Evolutionary conservation across 2,888 invertebrate genomes (phyloP), one percentile per base, ranked within the genome.

Genomic region (Tetheella fluctuosa): DNA sequence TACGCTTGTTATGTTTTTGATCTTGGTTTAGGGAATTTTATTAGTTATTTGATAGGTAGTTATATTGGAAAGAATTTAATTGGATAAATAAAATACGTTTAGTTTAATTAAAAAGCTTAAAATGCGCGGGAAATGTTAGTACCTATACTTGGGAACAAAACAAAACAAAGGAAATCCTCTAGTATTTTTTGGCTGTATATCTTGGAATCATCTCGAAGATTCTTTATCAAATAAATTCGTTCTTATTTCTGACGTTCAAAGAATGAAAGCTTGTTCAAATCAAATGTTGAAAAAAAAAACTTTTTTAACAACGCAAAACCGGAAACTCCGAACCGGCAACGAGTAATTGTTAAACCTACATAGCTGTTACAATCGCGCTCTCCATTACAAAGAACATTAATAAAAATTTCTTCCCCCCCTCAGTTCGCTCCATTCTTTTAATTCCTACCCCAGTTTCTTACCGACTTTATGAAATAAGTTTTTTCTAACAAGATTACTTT

Each of bases 391-490:
- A 85, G 84, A 84, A 80, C 83, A 86, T 86, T 88, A 84, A 84
- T 83, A 84, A 73, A 65, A 57, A 62, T 63, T 68, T 57, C 67
- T 66, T 64, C 63, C 66, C 59, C 53, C 69, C 70, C 69, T 74
- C 70, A 81, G 76, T 77, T 80, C 69, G 73, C 70, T 69, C 68
- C 74, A 68, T 84, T 79, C 80, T 84, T 89, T 90, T 89, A 88
- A 90, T 89, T 89, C 79, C 73, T 81, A 79, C 77, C 77, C 48
- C 48, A 48, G 48, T 77, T 81, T 73, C 71, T 74, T 71, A 69
- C 67, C 78, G 78, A 74, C 84, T 89, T 90, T 90, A 87, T 90
- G 88, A 89, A 91, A 91, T 89, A 91, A 92, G 88, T 91, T 91
- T 88, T 81, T 77, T 80, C 66, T 90, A 91, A 93, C 90, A 85